phyloP scores from a whole-genome alignment of 2,113 vertebrate species.

The Stigmatopora argus region DNA sequence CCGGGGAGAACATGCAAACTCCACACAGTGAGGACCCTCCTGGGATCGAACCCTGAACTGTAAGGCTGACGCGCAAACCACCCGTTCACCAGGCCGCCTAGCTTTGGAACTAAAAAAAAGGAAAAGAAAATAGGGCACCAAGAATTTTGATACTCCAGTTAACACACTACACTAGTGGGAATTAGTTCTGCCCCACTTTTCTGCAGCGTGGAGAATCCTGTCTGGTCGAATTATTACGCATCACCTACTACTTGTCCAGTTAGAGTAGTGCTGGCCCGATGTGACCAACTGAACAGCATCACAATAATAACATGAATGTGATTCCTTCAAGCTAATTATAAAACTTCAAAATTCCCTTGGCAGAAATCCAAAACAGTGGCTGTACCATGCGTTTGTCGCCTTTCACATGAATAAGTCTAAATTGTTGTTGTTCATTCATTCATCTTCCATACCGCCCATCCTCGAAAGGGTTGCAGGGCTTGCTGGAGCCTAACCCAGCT shows the following conservation, averaged over 20 bases:
- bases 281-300: neutral
- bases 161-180: conserved; percentile 28
- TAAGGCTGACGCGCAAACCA: no score
- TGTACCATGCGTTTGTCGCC: no score
- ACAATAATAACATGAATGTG: neutral
- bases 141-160: conserved; percentile 57
- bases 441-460: no score
- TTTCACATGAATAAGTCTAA: no score
- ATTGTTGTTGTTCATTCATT: no score
- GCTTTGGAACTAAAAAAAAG: neutral
- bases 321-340: no score
- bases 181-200: conserved; percentile 33
- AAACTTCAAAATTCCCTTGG: neutral
- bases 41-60: no score
- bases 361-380: neutral
- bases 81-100: no score
- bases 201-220: conserved; percentile 16
- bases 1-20: no score
- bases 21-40: no score
- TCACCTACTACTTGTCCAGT: conserved; percentile 3
- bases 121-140: conserved; percentile 42
- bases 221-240: conserved; percentile 15
- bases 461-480: no score
- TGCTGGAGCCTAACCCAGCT: no score
- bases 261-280: neutral